These are phyloP conservation scores for Tympanoctomys barrerae DNA, from an alignment of 2,797 vertebrate genomes.

Conservation along the genomic window DNA sequence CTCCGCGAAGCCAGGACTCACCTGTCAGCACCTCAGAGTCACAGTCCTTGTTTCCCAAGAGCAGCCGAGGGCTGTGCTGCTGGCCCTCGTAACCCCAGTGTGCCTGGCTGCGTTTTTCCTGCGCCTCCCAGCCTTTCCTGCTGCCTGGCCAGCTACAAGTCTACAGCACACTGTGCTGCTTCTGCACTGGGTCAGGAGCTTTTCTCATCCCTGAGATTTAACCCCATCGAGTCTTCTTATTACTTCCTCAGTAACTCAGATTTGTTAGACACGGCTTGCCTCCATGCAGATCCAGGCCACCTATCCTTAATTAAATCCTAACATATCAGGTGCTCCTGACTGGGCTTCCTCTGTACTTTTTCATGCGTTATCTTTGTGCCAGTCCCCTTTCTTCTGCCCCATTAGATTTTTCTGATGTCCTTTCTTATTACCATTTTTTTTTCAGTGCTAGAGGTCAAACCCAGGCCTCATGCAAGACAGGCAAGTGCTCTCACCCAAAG, in stretches of 20 bases:
- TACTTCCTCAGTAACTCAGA: slow-evolving; percentile 86
- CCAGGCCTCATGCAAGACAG: neutral
- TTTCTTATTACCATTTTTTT: slow-evolving; percentile 67
- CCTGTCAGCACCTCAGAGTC: neutral
- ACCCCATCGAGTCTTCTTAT: slow-evolving; percentile 81
- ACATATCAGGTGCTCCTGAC: slow-evolving; percentile 83
- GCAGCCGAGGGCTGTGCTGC: neutral
- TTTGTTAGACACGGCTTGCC: slow-evolving; percentile 82
- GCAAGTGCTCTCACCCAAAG: neutral
- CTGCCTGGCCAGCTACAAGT: neutral
- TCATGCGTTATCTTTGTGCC: slow-evolving; percentile 50
- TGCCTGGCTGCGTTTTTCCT: neutral
- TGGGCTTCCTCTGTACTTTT: slow-evolving; percentile 78
- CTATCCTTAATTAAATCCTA: slow-evolving; percentile 86
- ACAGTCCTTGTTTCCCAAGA: neutral
- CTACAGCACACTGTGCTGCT: neutral
- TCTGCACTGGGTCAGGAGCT: slow-evolving; percentile 81
- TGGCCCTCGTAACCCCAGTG: neutral
- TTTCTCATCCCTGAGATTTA: slow-evolving; percentile 82
- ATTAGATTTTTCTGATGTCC: slow-evolving; percentile 64
- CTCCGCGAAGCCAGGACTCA: neutral
- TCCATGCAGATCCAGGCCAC: slow-evolving; percentile 80
- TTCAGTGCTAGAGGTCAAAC: neutral
- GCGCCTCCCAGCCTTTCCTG: neutral
- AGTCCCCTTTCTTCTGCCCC: slow-evolving; percentile 71